A percentile compares a stretch with the other conserved stretches of the same genome.
These are phyloP conservation scores for Aythya fuligula DNA, from an alignment of 2,797 vertebrate species.

Conservation along the genomic window DNA sequence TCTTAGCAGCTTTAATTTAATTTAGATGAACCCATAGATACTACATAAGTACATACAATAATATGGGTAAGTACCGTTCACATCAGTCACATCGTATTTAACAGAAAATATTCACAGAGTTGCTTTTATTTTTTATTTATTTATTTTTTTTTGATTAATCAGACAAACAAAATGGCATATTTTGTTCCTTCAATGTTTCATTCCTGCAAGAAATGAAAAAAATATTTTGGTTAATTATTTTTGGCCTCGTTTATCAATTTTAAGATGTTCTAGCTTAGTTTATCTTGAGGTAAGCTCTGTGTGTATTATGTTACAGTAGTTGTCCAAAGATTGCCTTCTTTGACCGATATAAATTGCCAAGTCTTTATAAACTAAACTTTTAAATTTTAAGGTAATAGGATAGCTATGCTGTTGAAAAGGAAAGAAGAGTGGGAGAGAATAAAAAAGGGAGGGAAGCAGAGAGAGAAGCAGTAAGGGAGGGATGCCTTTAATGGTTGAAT, in stretches of 20 bases:
- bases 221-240: neutral
- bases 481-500: neutral
- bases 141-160: neutral
- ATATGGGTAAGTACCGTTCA: neutral
- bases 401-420: neutral
- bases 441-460: neutral
- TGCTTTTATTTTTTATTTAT: neutral
- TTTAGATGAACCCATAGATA: conserved; percentile 4
- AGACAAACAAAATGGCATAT: neutral
- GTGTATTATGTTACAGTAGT: neutral
- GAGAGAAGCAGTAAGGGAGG: neutral
- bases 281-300: neutral
- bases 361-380: neutral
- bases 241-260: neutral
- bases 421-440: neutral
- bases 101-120: neutral
- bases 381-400: neutral
- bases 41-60: neutral
- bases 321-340: neutral
- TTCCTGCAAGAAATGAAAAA: neutral
- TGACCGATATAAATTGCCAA: neutral
- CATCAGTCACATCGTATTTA: neutral
- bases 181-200: neutral
- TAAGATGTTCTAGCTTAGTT: neutral
- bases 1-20: neutral